Base-by-base conservation (phyloP, 1,140 invertebrate genomes). In the Halesus radiatus region DNA sequence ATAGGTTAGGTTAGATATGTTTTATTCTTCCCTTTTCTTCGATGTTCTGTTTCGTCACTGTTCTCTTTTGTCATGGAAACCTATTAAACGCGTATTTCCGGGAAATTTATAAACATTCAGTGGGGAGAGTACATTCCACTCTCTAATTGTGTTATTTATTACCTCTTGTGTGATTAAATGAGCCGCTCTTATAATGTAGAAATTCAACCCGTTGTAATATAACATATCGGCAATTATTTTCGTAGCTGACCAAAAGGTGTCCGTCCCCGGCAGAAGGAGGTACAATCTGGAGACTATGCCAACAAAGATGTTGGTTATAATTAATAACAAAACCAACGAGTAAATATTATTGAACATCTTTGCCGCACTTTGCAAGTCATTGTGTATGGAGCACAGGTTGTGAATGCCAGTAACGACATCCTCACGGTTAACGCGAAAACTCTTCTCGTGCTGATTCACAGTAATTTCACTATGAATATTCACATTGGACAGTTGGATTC, bases 321-420 rank as follows among this genome's bases (percentile, higher is more conserved):
- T 20, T 1, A 81, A 20, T 13, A 78, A 16, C 22, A 81, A 56
- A 1, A 50, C 52, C 16, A 75, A 22, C 5, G 76, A 78, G 58
- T 56, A 79, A 13, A 81, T 74, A 15, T 75, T 54, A 26, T 81
- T 81, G 3, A 79, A 8, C 18, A 54, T 54, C 50, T 16, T 37
- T 1, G 76, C 7, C 13, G 29, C 58, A 22, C 29, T 52, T 37
- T 29, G 37, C 29, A 75, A 23, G 7, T 78, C 70, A 8, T 56
- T 66, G 32, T 81, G 80, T 4, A 81, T 78, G 0, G 50, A 37
- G 52, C 80, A 78, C 18, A 81, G 50, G n/a, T 64, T 78, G 18
- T 74, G 32, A 15, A 78, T 78, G 6, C 13, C 54, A 29, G 53
- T 20, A 32, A 78, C 8, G 26, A 66, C 50, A 32, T 78, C 68